Percentiles rank a stretch among this genome's conserved stretches.
These are phyloP conservation scores for Cyprinus carpio DNA, from an alignment of 2,113 vertebrate genomes.

Conservation along the genomic window DNA sequence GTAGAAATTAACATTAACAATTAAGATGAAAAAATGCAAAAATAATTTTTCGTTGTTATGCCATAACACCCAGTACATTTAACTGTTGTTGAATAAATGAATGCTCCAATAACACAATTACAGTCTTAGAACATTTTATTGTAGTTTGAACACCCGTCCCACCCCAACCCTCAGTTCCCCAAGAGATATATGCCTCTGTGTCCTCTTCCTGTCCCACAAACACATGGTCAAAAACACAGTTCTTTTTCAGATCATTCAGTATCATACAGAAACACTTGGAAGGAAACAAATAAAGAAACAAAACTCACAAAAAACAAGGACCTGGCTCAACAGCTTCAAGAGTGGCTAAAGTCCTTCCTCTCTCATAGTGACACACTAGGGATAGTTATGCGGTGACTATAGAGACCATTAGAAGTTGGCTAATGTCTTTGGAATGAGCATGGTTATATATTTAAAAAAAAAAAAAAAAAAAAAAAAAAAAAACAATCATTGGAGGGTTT, in stretches of 20 bases:
- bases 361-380: conserved; percentile 60
- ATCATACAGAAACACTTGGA: conserved; percentile 70
- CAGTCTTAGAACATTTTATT: conserved; percentile 57
- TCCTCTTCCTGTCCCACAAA: conserved; percentile 69
- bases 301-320: conserved; percentile 44
- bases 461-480: conserved; percentile 49
- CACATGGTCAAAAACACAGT: conserved; percentile 76
- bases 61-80: background rate
- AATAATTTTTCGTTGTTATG: background rate
- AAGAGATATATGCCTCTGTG: conserved; percentile 55
- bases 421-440: conserved; percentile 52
- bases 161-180: conserved; percentile 45
- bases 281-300: conserved; percentile 49
- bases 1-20: background rate
- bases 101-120: conserved; percentile 8
- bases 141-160: conserved; percentile 50
- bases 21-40: background rate
- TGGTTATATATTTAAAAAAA: too few relatives aligned
- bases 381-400: conserved; percentile 49
- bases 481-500: conserved; percentile 45
- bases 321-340: conserved; percentile 29
- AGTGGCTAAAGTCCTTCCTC: conserved; percentile 70
- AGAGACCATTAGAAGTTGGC: conserved; percentile 34
- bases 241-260: conserved; percentile 69
- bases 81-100: background rate